Evolutionary conservation across 1,140 invertebrate genomes (phyloP).

Genomic region (Sitophilus oryzae): DNA sequence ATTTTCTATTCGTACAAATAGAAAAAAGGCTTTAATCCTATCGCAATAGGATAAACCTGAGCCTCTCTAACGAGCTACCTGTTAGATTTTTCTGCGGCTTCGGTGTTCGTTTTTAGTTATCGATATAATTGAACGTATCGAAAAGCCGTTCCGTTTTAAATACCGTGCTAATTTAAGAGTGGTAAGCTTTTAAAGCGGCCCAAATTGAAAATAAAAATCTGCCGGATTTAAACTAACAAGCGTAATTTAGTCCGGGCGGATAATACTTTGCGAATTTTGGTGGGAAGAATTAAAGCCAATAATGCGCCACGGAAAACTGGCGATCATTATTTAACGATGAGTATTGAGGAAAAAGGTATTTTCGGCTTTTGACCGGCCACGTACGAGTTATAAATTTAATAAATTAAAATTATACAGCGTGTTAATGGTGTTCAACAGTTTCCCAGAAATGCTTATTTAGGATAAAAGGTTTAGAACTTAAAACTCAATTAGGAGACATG

Average conservation of each 20-base stretch:
- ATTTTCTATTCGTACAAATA: too few species aligned
- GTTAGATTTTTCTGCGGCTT: slow-evolving; percentile 21
- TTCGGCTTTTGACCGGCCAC: too few species aligned
- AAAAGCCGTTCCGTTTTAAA: slow-evolving; percentile 24
- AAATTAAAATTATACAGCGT: too few species aligned
- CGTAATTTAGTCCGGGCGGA: slow-evolving; percentile 17
- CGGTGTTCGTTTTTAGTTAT: slow-evolving; percentile 14
- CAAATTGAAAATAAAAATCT: slow-evolving; percentile 27
- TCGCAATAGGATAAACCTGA: too few species aligned
- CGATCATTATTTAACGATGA: slow-evolving; percentile 8
- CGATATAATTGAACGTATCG: slow-evolving; percentile 23
- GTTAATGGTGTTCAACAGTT: too few species aligned
- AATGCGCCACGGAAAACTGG: slow-evolving; percentile 14
- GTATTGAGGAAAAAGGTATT: not conserved
- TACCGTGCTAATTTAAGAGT: slow-evolving; percentile 20
- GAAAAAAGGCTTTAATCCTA: too few species aligned
- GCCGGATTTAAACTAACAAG: slow-evolving; percentile 25
- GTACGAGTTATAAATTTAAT: too few species aligned
- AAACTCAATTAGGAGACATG: too few species aligned
- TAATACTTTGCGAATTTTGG: slow-evolving; percentile 24
- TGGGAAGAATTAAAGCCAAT: slow-evolving; percentile 22
- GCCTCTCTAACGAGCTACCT: slow-evolving; percentile 22
- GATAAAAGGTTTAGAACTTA: too few species aligned
- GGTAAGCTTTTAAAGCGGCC: slow-evolving; percentile 22
- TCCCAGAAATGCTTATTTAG: too few species aligned